Base-by-base conservation (phyloP, 2,888 invertebrate species). In the Saturnia japonica region DNA sequence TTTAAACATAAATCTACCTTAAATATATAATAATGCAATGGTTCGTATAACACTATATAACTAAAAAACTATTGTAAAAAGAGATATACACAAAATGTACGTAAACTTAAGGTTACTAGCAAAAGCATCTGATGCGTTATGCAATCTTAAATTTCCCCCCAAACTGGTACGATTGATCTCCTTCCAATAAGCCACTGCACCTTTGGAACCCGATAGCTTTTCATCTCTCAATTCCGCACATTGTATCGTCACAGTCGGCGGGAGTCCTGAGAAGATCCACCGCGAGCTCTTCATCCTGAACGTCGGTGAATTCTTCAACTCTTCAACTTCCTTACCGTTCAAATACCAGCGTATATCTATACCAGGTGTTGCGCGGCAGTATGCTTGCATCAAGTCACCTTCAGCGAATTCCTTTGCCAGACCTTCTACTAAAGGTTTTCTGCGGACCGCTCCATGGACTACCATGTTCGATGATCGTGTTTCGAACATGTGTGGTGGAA, bases 221-320 rank as follows among this genome's bases (percentile, higher is more conserved):
- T 95, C 95, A 57, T 92, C 90, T 14, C 91, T 91, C 79, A 79
- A 94, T 83, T 85, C 95, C 64, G 90, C 95, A 87, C 90, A 95
- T 77, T 83, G 95, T 80, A 86, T 90, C 74, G 88, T 94, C 68
- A 95, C 83, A 81, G 91, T 89, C 74, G 94, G 90, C 76, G 95
- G 85, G 79, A 89, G 69, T 79, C 94, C 95, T 77, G 92, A 74
- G 87, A 91, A 90, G 9, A 88, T 75, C 0, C 84, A 74, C 19
- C 87, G 82, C 0, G 84, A 84, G 76, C 87, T 89, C 54, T 78
- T 84, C 68, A 78, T 82, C 54, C 82, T 88, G 42, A 93, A 81
- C 1, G 81, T 77, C 0, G 81, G 74, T 1, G 84, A 85, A 19
- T 89, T 90, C 70, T 88, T 81, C 77, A 88, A 78, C 2, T 88